Percentiles rank a stretch among this genome's conserved stretches.
These are phyloP conservation scores for Corvus cornix DNA, from an alignment of 2,113 vertebrate genomes.

Conservation along the genomic window DNA sequence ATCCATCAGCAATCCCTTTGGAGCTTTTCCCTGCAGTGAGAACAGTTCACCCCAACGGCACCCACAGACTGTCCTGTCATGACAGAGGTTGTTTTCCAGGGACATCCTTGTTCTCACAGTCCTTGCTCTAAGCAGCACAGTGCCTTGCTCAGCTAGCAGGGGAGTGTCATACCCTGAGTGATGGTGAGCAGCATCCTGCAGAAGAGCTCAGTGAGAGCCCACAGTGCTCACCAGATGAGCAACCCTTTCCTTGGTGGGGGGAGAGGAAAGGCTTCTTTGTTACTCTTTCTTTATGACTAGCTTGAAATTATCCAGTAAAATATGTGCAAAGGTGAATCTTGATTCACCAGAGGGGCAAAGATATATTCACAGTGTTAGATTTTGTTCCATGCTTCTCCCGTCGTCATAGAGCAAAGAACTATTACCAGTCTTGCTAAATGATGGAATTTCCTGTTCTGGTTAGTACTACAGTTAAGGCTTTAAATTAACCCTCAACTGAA, in stretches of 20 bases:
- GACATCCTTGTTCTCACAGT: neutral
- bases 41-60: neutral
- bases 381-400: neutral
- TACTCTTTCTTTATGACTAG: neutral
- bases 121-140: neutral
- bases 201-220: neutral
- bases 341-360: neutral
- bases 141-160: neutral
- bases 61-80: neutral
- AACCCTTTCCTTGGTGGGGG: neutral
- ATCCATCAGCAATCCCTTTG: neutral
- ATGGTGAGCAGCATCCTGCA: neutral
- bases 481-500: constrained; percentile 29
- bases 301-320: neutral
- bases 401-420: neutral
- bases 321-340: neutral
- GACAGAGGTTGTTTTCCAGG: neutral
- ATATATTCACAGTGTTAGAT: neutral
- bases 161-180: neutral
- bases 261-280: neutral
- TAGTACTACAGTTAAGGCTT: neutral
- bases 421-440: neutral
- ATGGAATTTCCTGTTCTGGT: constrained; percentile 50
- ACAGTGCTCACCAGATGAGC: neutral
- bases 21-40: neutral